Base-by-base conservation (phyloP, 2,888 invertebrate species). In the Parochlus steinenii region DNA sequence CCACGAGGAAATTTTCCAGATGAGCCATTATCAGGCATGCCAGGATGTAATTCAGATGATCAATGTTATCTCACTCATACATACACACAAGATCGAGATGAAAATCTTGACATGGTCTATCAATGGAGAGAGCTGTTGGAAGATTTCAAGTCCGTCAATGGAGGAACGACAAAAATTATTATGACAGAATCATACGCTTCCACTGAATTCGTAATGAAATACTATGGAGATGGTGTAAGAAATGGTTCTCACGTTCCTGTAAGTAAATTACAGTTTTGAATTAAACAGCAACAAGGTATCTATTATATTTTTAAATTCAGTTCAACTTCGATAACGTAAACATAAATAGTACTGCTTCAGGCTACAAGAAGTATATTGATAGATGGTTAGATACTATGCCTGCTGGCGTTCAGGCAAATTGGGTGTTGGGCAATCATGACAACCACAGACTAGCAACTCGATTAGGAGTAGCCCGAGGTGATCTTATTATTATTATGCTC, bases 131-230 rank as follows among this genome's bases (percentile, higher is more conserved):
- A 63, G 6, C 59, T 70, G 0, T 51, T 72, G 19, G 68, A 72
- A 37, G 58, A 61, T 33, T 54, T 62, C 41, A 55, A 48, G 23
- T 37, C 30, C 3, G 47, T 52, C 25, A 32, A 54, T 26, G 53
- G 54, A 2, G 51, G 51, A 0, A 54, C 55, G 11, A 49, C 18
- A 0, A 67, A 69, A 35, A 59, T 72, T 0, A 52, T 75, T 14
- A 61, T 77, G 50, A 63, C 67, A 0, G 75, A 76, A 50, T 71
- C 65, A 0, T 73, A 71, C 45, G 65, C 69, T 0, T 61, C 64
- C 6, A 50, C 67, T 3, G 49, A 54, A 2, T 55, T 61, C 45
- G 64, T 67, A 0, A 69, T 74, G 67, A 48, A 64, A 40, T 76
- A 70, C 52, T 76, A 73, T 47, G 69, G 71, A 2, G 60, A 61